Base-by-base conservation (phyloP, 1,140 invertebrate genomes). In the Drosophila sucinea region DNA sequence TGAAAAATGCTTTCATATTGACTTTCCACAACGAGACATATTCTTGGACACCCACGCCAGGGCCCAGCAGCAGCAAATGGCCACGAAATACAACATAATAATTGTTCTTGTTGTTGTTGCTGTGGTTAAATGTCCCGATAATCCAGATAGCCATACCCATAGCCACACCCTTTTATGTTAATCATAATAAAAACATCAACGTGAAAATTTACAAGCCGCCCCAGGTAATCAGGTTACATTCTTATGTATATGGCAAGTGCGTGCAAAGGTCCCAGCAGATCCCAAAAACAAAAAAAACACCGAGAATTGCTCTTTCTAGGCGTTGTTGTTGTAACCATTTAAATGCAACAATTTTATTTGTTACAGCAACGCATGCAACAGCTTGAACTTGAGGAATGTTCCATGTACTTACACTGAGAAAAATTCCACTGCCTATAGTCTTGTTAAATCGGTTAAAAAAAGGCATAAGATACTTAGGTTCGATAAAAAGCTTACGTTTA, bases 151-250 rank as follows among this genome's bases (percentile, higher is more conserved):
- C 61, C 75, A 78, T 75, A 58, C 75, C 75, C 75, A 81, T 71
- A 68, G 61, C 61, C 75, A 78, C 75, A 58, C 75, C 75, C 75
- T 17, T 62, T 89, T 89, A 77, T 69, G 70, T 77, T 84, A 87
- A 89, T 84, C 80, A 84, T 87, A 87, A 87, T 87, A 87, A 87
- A 87, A 87, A 87, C 83, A 87, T 87, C 83, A 87, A 74, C 84
- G 70, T 77, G 67, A 62, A 73, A 84, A 84, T 89, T 89, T 89
- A 87, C 84, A 69, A 80, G 67, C 57, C 56, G 73, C 83, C 84
- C 80, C 77, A 67, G 64, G 69, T 61, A n/a, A 56, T 47, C 44
- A 8, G 58, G 57, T 51, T 51, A 68, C 67, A 65, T 67, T 66
- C 33, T 35, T 54, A 73, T 38, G 35, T 38, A 38, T 55, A 65